phyloP scores from a whole-genome alignment of 2,888 invertebrate species.

The Sphecodes monilicornis region DNA sequence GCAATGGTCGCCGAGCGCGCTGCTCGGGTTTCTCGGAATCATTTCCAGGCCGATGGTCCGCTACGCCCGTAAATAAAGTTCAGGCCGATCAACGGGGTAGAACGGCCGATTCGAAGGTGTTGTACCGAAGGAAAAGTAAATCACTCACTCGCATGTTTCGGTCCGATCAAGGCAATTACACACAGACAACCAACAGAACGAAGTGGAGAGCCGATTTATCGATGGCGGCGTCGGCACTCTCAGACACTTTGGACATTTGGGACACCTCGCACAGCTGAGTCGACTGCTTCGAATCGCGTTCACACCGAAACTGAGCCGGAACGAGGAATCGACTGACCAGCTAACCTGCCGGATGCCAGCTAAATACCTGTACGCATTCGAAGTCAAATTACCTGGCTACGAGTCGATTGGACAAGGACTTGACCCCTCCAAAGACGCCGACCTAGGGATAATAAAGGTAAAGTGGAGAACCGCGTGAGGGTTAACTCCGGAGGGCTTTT shows the following conservation, averaged over 20 bases:
- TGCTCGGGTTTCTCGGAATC: conserved; percentile 45
- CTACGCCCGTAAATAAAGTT: conserved; percentile 48
- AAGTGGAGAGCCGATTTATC: background rate
- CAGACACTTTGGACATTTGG: background rate
- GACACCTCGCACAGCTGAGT: background rate
- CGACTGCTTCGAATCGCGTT: background rate
- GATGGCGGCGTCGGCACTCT: background rate
- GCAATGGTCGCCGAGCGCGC: conserved; percentile 42
- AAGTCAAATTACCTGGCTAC: background rate
- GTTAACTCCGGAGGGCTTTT: background rate
- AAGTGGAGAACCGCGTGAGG: background rate
- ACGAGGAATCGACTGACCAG: background rate
- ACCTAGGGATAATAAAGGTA: background rate
- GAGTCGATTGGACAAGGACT: background rate
- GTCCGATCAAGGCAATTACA: background rate
- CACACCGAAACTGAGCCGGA: background rate
- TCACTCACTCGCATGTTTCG: conserved; percentile 43
- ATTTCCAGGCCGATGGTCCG: conserved; percentile 23
- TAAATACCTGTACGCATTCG: background rate
- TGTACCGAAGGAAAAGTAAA: conserved; percentile 40
- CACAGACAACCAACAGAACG: background rate
- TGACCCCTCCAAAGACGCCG: background rate
- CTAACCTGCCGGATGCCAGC: background rate
- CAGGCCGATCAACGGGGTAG: conserved; percentile 49
- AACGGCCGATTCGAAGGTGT: conserved; percentile 50